Percentiles rank a stretch among this genome's conserved stretches.
Conservation (phyloP, 2,113 vertebrate species). For the Heptranchias perlo region DNA sequence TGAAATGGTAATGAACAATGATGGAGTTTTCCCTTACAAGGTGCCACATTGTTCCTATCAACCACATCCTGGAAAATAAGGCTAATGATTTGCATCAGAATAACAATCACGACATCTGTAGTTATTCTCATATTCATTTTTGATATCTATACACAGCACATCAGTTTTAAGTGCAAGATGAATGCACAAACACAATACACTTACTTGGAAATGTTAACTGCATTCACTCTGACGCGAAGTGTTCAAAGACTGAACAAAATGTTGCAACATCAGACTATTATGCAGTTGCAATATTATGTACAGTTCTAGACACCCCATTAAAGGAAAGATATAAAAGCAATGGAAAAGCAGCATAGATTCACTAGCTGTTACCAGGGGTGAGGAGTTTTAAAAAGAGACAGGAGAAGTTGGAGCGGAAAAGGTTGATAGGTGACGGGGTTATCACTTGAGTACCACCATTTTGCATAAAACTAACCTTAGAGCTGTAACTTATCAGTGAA, state of each 20-base stretch:
- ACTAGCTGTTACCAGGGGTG: background rate
- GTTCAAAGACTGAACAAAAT: background rate
- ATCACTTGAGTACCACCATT: background rate
- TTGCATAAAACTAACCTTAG: background rate
- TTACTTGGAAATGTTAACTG: background rate
- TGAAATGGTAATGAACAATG: slow-evolving; percentile 38
- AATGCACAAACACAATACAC: slow-evolving; percentile 28
- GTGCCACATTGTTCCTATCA: slow-evolving; percentile 32
- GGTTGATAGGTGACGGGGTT: background rate
- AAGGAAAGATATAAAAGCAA: background rate
- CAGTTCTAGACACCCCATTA: background rate
- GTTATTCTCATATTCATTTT: slow-evolving; percentile 34
- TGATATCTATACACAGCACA: slow-evolving; percentile 35
- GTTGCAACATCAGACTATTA: background rate
- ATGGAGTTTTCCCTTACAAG: slow-evolving; percentile 34
- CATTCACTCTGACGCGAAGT: background rate
- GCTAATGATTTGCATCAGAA: slow-evolving; percentile 35
- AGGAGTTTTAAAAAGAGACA: background rate
- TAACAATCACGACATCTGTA: slow-evolving; percentile 29
- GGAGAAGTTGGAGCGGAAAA: background rate
- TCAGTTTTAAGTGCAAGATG: slow-evolving; percentile 25
- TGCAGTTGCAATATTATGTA: background rate
- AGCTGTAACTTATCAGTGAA: background rate
- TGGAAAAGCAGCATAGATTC: background rate
- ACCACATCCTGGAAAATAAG: slow-evolving; percentile 35